Evolutionary conservation across 2,888 invertebrate species (phyloP), one percentile per base, ranked within the genome.

Genomic region (Epinotia brunnichana): DNA sequence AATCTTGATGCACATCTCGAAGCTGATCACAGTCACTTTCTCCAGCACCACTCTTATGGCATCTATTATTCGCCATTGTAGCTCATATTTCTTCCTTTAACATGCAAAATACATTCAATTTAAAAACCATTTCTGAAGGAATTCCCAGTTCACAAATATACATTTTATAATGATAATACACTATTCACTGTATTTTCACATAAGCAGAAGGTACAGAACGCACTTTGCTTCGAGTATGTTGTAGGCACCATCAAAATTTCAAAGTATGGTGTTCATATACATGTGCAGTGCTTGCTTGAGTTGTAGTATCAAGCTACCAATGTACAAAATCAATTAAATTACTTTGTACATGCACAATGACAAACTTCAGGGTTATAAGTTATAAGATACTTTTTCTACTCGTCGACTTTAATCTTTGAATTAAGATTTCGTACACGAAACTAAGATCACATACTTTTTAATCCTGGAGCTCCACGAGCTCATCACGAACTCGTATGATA

Each of bases 1-100:
- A 63, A 95, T 85, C 78, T 95, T 94, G 79, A 94, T 86, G 76
- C 94, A 95, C 81, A 94, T 85, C 62, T 93, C 91, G 24, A 90
- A 81, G 73, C 91, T 92, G 54, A 89, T 89, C 15, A 95, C 86
- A 29, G 80, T 87, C 2, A 92, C 89, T 79, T 92, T 94, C 21
- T 89, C 86, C 61, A 95, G 79, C 1, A 95, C 85, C 41, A 82
- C 78, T 39, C 83, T 86, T 76, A 95, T 86, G 0, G 92, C 90
- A 71, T 94, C 93, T 0, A 95, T 86, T 69, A 95, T 80, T 66
- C 89, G 82, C 74, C 90, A 87, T 79, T 94, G 94, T 1, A 94
- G 76, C 69, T 94, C 92, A 83, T 87, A 87, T 74, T 94, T 94
- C 2, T 80, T 80, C 53, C 90, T 90, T 76, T 51, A 83, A 85